phyloP scores from a whole-genome alignment of 2,113 vertebrate genomes.

The human region GRCh38 chr1:164838001-164838500 shows the following conservation, averaged over 20 bases:
- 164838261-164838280: background rate
- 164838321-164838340: too few species aligned
- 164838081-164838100: fast-evolving
- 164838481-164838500: background rate
- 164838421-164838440: background rate
- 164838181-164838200: background rate
- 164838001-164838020: background rate
- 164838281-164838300: background rate
- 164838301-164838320: background rate
- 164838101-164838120: too few species aligned
- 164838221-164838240: too few species aligned
- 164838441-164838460: background rate
- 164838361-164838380: background rate
- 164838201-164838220: background rate
- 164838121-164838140: background rate
- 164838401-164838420: too few species aligned
- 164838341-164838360: background rate
- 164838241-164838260: background rate
- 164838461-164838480: background rate
- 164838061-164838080: too few species aligned
- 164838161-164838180: background rate
- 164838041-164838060: fast-evolving
- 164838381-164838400: background rate
- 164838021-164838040: background rate
- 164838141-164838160: background rate